Evolutionary conservation across 2,113 vertebrate genomes (phyloP).

Genomic region (Otus sunia): DNA sequence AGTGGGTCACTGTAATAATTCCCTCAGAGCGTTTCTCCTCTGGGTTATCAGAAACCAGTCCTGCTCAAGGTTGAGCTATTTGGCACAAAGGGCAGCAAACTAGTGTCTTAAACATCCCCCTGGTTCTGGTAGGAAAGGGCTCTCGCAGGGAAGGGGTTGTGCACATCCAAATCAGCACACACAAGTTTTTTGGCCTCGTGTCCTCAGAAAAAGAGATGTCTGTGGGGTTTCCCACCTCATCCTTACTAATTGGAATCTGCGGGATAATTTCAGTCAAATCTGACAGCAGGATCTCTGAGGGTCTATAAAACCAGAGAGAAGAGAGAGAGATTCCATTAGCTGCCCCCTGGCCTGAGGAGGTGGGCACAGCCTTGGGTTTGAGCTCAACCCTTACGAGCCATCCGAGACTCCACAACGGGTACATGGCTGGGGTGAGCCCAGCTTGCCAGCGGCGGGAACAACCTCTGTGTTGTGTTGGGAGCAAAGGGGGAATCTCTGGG

Average conservation of each 20-base stretch:
- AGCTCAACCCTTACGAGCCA: not conserved
- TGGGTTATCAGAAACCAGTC: not conserved
- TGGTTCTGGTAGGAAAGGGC: not conserved
- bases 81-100: not conserved
- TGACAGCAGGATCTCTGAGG: not conserved
- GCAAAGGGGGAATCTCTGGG: accelerated
- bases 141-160: accelerated
- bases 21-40: accelerated
- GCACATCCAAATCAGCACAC: not conserved
- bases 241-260: not conserved
- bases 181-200: accelerated
- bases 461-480: not conserved
- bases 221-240: accelerated
- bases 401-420: accelerated
- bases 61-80: accelerated
- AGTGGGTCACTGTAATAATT: not conserved
- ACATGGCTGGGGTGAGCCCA: not conserved
- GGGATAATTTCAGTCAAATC: not conserved
- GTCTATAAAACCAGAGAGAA: not conserved
- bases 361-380: not conserved
- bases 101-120: accelerated
- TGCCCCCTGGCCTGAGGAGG: not conserved
- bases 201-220: not conserved
- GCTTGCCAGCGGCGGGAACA: not conserved
- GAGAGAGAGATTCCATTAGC: not conserved